Base-by-base conservation (phyloP, 1,140 invertebrate species). In the Ceratoteleas bidentatus region DNA sequence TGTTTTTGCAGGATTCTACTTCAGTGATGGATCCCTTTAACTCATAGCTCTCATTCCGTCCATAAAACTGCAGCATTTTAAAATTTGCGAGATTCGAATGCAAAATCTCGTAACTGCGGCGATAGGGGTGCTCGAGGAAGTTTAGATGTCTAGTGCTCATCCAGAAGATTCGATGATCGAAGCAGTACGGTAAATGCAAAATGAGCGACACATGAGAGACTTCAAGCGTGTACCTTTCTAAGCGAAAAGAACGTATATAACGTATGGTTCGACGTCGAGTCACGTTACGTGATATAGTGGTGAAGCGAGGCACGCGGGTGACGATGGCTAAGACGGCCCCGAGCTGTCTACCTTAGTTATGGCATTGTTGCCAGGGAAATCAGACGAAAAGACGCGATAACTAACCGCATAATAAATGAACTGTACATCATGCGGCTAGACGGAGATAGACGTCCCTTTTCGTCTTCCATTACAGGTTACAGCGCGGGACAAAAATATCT, bases 401-500 rank as follows among this genome's bases (percentile, higher is more conserved):
- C 90, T 91, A 89, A 90, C 87, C 89, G 89, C 89, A 91, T 91
- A 91, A 91, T 91, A 91, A 91, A 91, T 91, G 90, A 91, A 91
- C 86, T 90, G 89, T 89, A 86, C 85, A 85, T 87, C 81, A 84
- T 83, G 81, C 68, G 84, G 86, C 82, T 83, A 85, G 84, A 85
- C 78, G 53, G 57, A 79, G 80, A 84, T 81, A 85, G 79, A 87
- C 86, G 78, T 85, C 78, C 69, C 81, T 85, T 84, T 84, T 76
- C 87, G 82, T 85, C 86, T 88, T 87, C 78, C 73, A 68, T 81
- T 72, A 76, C 80, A 77, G 66, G 57, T 66, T 82, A 69, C 60
- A 70, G 70, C 62, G 60, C 65, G 68, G 69, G 69, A 81, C 79
- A 73, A 15, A 56, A 66, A 73, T 83, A 83, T 78, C 74, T 84